Percentiles rank a stretch among this genome's conserved stretches.
Conservation (phyloP, 2,797 vertebrate species). For the Coracias cyanogaster region DNA sequence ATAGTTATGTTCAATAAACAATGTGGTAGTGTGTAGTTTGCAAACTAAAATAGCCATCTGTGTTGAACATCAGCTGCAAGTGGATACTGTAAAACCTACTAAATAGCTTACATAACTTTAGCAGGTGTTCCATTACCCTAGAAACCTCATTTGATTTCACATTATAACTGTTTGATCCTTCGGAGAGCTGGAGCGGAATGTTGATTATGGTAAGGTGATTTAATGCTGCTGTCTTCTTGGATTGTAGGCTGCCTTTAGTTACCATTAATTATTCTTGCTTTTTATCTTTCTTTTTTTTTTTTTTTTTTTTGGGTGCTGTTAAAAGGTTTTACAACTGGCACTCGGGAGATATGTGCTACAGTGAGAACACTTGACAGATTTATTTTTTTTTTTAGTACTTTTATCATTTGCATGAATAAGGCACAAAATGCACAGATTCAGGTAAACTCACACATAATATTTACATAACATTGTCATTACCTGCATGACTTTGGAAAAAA, state of each 20-base stretch:
- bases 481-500: conserved; percentile 92
- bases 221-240: conserved; percentile 68
- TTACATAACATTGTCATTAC: conserved; percentile 93
- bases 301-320: conserved; percentile 68
- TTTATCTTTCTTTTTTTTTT: conserved; percentile 28
- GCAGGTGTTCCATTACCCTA: conserved; percentile 75
- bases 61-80: conserved; percentile 70
- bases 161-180: conserved; percentile 77
- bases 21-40: conserved; percentile 58
- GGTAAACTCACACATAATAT: conserved; percentile 94
- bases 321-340: conserved; percentile 78
- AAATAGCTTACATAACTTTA: conserved; percentile 67
- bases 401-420: conserved; percentile 92
- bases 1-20: conserved; percentile 72
- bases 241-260: conserved; percentile 71
- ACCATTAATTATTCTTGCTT: conserved; percentile 65
- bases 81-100: conserved; percentile 70
- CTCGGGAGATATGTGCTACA: conserved; percentile 81
- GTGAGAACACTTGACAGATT: conserved; percentile 83
- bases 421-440: conserved; percentile 99
- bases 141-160: conserved; percentile 79
- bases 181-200: conserved; percentile 75
- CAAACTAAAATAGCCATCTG: conserved; percentile 71
- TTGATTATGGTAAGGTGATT: conserved; percentile 72
- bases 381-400: conserved; percentile 79